These are phyloP conservation scores for Lypha dubia DNA, from an alignment of 2,888 invertebrate genomes.

Conservation along the genomic window DNA sequence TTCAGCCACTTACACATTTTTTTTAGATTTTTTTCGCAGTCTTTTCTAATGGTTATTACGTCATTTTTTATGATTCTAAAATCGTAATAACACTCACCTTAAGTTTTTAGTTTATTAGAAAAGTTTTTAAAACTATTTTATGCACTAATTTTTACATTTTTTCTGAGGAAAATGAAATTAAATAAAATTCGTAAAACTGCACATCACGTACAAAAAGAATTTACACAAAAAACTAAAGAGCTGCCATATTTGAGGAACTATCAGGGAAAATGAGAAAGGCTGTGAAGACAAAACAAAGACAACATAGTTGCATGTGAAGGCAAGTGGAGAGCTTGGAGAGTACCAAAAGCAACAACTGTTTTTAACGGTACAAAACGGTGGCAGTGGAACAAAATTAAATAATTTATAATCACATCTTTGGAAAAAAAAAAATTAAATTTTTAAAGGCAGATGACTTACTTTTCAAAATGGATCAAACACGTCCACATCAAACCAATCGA, in stretches of 20 bases:
- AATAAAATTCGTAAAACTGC: conserved; percentile 70
- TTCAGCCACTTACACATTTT: conserved; percentile 51
- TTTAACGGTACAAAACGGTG: conserved; percentile 17
- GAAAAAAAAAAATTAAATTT: background rate
- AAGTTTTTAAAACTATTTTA: conserved; percentile 71
- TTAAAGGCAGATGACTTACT: background rate
- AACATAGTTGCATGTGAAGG: background rate
- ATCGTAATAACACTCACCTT: conserved; percentile 64
- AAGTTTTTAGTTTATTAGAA: conserved; percentile 68
- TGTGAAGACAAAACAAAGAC: background rate
- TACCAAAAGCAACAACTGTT: conserved; percentile 3
- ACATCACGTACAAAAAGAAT: conserved; percentile 71
- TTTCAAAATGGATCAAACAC: conserved; percentile 8
- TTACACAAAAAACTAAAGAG: conserved; percentile 60
- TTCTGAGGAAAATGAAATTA: conserved; percentile 67
- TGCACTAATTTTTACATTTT: conserved; percentile 73
- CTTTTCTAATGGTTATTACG: conserved; percentile 61
- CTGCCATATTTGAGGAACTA: conserved; percentile 6
- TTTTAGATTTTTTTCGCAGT: conserved; percentile 1
- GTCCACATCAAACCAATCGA: background rate
- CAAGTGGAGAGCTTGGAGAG: background rate
- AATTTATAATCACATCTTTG: too few species aligned
- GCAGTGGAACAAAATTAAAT: conserved; percentile 8
- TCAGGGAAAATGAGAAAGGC: background rate
- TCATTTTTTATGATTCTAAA: conserved; percentile 43